Conservation (phyloP, 2,797 vertebrate genomes). For the Paratrypauchen microcephalus region DNA sequence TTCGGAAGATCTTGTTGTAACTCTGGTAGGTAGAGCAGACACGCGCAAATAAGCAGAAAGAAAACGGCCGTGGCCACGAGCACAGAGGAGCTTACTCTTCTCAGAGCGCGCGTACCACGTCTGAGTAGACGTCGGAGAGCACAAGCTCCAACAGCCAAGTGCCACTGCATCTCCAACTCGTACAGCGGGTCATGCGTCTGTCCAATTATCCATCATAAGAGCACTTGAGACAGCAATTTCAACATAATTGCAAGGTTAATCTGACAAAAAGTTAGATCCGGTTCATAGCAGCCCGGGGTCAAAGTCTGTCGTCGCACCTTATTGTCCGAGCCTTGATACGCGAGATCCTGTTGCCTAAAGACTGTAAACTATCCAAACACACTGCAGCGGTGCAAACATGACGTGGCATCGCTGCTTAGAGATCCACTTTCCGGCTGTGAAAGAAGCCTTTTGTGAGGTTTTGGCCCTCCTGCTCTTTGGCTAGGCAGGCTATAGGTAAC, state of each 20-base stretch:
- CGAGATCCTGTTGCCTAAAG: not conserved
- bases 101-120: conserved; percentile 18
- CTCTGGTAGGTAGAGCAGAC: conserved; percentile 40
- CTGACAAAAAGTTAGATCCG: not conserved
- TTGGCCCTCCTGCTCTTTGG: conserved; percentile 32
- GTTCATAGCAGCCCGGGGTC: not conserved
- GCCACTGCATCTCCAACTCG: not conserved
- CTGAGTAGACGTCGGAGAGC: conserved; percentile 2
- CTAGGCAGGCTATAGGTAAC: conserved; percentile 41
- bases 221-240: not conserved
- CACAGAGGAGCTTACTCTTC: not conserved
- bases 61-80: conserved; percentile 7
- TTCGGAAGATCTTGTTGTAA: accelerated
- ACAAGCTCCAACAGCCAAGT: not conserved
- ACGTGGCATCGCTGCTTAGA: conserved; percentile 60
- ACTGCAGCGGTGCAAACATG: conserved; percentile 20
- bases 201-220: not conserved
- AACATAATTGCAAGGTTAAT: not conserved
- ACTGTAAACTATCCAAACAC: conserved; percentile 7
- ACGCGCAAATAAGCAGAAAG: conserved; percentile 46
- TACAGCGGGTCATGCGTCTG: not conserved
- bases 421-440: conserved; percentile 55
- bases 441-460: conserved; percentile 67
- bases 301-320: conserved; percentile 1
- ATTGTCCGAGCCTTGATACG: too few species aligned